Conservation (phyloP, 2,113 vertebrate genomes). For the Carassius auratus region DNA sequence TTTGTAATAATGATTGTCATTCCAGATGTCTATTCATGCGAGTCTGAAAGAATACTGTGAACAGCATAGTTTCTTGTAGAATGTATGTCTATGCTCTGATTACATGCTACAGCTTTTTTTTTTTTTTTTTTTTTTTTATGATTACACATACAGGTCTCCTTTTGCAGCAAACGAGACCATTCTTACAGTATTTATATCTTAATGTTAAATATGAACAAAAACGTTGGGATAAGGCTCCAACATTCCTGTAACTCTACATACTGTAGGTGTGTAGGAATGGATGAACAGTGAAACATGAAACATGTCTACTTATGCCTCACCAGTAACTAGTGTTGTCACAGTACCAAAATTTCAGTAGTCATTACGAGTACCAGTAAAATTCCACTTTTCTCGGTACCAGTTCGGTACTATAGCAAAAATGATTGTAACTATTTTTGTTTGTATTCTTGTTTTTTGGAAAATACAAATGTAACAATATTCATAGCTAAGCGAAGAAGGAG, state of each 20-base stretch:
- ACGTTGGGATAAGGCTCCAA: not conserved
- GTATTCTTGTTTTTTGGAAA: too few species aligned
- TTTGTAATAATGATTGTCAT: constrained; percentile 5
- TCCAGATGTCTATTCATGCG: constrained; percentile 24
- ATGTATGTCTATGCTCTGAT: not conserved
- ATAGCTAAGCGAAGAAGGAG: too few species aligned
- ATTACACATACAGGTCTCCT: not conserved
- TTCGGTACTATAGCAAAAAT: too few species aligned
- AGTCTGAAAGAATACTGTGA: constrained; percentile 9
- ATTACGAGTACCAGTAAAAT: too few species aligned
- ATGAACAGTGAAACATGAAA: not conserved
- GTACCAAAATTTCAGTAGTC: too few species aligned
- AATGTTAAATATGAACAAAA: not conserved
- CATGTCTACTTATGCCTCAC: too few species aligned
- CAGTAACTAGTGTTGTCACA: too few species aligned
- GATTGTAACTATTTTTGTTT: too few species aligned
- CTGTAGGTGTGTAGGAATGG: not conserved
- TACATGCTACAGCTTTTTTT: not conserved
- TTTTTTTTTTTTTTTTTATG: not conserved
- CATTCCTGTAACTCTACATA: not conserved
- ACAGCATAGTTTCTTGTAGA: not conserved
- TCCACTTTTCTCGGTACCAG: too few species aligned
- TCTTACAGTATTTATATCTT: not conserved
- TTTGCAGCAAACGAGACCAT: not conserved
- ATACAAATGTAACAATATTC: too few species aligned